Evolutionary conservation across 2,888 invertebrate species (phyloP), one percentile per base, ranked within the genome.

Genomic region (Chaetogeoica ovagalla): DNA sequence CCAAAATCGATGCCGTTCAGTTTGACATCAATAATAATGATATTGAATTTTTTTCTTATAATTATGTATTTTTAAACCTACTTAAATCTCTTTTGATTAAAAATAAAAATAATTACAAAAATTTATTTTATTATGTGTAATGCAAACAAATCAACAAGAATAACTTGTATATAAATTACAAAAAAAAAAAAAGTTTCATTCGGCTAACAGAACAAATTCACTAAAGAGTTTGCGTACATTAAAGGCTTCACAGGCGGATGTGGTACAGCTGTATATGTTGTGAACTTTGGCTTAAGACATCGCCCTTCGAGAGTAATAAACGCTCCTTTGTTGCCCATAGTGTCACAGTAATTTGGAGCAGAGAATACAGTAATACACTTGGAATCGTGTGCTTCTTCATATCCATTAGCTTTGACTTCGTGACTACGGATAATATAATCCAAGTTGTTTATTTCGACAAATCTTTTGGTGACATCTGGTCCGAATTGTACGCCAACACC

Each of bases 331-430:
- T 99, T 99, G 85, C 96, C 97, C 96, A 99, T 98, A 82, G 96
- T 95, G 91, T 98, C 98, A 91, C 97, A 99, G 90, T 99, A 99
- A 87, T 99, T 99, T 83, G 99, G 99, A 84, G 99, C 99, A 1
- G 98, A 98, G 89, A 99, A 99, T 70, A 99, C 97, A 17, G 99
- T 99, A 86, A 98, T 95, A 86, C 98, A 98, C 86, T 95, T 95
- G 59, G 96, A 97, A 85, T 94, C 91, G 86, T 99, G 99, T 48
- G 94, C 94, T 66, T 95, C 88, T 87, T 99, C 98, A 86, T 97
- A 99, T 0, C 99, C 99, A 81, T 94, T 93, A 84, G 94, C 93
- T 88, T 98, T 98, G 72, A 98, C 98, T 87, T 99, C 99, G 86
- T 99, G 99, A 87, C 97, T 97, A 82, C 98, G 90, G 81, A 99